These are phyloP conservation scores for Probaryconus sp. DNA, from an alignment of 1,140 invertebrate species.

Conservation along the genomic window DNA sequence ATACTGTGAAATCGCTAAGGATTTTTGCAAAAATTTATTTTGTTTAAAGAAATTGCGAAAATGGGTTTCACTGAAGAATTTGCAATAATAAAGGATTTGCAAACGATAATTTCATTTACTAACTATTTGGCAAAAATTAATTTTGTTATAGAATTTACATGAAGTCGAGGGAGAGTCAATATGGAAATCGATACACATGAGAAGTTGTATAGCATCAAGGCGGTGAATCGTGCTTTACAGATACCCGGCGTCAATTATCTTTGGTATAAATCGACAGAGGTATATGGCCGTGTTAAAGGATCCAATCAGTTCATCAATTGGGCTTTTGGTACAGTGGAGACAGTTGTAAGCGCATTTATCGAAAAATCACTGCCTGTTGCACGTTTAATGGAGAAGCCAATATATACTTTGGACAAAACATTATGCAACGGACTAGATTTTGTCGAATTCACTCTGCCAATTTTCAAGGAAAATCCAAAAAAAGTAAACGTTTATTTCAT, in stretches of 20 bases:
- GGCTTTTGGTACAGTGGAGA: constrained; percentile 68
- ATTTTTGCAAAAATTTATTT: no score
- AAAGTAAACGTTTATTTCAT: constrained; percentile 57
- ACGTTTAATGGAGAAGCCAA: constrained; percentile 70
- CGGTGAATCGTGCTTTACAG: constrained; percentile 65
- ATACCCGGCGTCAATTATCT: constrained; percentile 71
- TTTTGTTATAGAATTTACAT: constrained; percentile 17
- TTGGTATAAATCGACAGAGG: constrained; percentile 68
- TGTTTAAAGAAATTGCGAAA: no score
- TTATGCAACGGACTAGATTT: constrained; percentile 72
- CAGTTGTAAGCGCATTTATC: constrained; percentile 62
- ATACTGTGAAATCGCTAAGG: no score
- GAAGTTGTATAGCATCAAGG: constrained; percentile 64
- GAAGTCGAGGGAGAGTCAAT: constrained; percentile 8
- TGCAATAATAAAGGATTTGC: no score
- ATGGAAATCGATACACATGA: constrained; percentile 60
- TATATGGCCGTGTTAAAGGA: constrained; percentile 67
- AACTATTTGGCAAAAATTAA: no score
- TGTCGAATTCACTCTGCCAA: constrained; percentile 70
- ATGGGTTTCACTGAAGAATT: no score
- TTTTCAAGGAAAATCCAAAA: constrained; percentile 72
- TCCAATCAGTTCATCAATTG: constrained; percentile 66
- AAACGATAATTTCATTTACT: no score
- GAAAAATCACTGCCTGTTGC: constrained; percentile 69
- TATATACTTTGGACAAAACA: constrained; percentile 70